phyloP scores from a whole-genome alignment of 53 echinoderm and acorn worm species.

The Luidia sarsii region DNA sequence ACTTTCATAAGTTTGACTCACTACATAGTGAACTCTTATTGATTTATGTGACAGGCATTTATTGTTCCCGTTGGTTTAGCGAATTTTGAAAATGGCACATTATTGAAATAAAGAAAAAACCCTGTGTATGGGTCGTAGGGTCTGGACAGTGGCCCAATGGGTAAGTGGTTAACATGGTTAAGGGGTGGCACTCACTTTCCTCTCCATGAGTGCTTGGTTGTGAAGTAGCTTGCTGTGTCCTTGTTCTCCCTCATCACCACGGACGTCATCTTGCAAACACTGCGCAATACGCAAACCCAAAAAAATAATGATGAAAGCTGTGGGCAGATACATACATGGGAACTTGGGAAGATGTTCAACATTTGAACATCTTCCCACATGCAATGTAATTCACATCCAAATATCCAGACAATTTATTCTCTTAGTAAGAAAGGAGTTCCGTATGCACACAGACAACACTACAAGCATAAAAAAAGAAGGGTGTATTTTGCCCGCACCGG shows the following conservation, averaged over 20 bases:
- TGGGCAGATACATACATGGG: not conserved
- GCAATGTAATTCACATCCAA: not conserved
- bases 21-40: no score
- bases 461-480: not conserved
- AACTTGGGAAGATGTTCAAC: not conserved
- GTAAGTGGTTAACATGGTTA: no score
- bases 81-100: no score
- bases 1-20: no score
- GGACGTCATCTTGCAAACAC: constrained; percentile 12
- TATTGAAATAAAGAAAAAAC: no score
- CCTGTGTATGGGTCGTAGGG: no score
- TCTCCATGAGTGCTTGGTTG: constrained; percentile 99
- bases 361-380: not conserved
- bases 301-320: not conserved
- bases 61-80: no score
- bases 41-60: no score
- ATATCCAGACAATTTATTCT: not conserved
- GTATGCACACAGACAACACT: not conserved
- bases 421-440: not conserved
- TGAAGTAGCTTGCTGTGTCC: constrained; percentile 95
- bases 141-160: no score
- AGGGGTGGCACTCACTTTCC: constrained; percentile 99
- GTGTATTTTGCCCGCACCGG: not conserved
- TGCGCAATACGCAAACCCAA: not conserved
- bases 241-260: constrained; percentile 85